Conservation (phyloP, 2,113 vertebrate species). For the Lathamus discolor region DNA sequence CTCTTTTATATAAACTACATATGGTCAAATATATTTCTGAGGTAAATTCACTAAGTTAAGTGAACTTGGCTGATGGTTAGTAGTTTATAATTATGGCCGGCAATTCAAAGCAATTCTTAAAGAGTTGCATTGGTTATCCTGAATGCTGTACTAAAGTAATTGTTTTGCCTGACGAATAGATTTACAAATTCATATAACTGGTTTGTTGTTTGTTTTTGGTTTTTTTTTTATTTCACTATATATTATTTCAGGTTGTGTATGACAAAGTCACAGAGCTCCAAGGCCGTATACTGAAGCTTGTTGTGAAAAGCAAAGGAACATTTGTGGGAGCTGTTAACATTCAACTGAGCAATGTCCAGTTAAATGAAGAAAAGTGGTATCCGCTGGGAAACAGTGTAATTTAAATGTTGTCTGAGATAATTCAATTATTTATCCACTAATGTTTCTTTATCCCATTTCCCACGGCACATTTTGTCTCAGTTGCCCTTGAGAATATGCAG, state of each 20-base stretch:
- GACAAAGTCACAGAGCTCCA: conserved; percentile 64
- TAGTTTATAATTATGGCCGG: neutral
- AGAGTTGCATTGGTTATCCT: neutral
- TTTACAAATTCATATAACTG: neutral
- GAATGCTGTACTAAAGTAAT: neutral
- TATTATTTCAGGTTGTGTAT: conserved; percentile 78
- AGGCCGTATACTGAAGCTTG: conserved; percentile 78
- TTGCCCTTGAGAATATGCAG: conserved; percentile 19
- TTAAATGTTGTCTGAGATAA: conserved; percentile 53
- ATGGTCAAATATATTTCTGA: neutral
- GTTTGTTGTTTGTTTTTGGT: neutral
- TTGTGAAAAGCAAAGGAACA: conserved; percentile 81
- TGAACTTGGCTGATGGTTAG: neutral
- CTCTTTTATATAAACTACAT: neutral
- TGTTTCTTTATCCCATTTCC: neutral
- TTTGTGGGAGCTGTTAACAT: conserved; percentile 82
- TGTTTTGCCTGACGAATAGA: neutral
- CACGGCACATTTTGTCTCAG: neutral
- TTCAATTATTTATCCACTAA: conserved; percentile 36
- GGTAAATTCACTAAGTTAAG: neutral
- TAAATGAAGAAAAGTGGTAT: conserved; percentile 83
- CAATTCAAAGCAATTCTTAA: neutral
- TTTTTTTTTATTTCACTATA: neutral
- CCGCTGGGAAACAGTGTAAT: conserved; percentile 75
- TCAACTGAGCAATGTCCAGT: conserved; percentile 65